phyloP scores from a whole-genome alignment of 2,888 invertebrate genomes.

The Hydrotaea cyrtoneurina region DNA sequence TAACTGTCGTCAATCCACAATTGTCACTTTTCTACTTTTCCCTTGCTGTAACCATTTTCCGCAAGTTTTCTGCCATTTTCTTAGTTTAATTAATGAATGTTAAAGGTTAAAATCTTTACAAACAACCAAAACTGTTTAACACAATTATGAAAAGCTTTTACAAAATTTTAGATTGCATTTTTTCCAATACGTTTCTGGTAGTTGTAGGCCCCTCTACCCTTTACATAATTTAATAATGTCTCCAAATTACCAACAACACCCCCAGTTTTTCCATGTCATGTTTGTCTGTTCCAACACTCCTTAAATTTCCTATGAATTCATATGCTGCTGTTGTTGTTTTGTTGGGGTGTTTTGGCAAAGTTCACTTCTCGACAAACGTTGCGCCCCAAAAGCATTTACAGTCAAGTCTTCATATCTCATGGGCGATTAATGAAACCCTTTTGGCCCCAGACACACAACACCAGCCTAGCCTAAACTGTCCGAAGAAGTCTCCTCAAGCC shows the following conservation, averaged over 20 bases:
- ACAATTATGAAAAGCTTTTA: not conserved
- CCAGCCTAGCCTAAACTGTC: not conserved
- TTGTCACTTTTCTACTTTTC: too few species aligned
- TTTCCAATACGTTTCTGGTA: not conserved
- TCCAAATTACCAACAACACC: conserved; percentile 45
- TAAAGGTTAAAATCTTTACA: too few species aligned
- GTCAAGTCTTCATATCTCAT: not conserved
- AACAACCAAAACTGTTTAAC: too few species aligned
- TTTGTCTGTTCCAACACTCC: conserved; percentile 43
- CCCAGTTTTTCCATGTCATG: not conserved
- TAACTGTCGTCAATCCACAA: too few species aligned
- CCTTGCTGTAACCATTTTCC: too few species aligned
- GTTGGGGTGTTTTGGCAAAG: not conserved
- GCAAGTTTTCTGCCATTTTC: too few species aligned
- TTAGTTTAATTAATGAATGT: too few species aligned
- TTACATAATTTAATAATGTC: conserved; percentile 36
- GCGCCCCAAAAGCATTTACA: conserved; percentile 1
- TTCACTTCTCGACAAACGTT: conserved; percentile 17
- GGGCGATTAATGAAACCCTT: conserved; percentile 36
- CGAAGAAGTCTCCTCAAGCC: not conserved
- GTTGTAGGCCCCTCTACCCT: conserved; percentile 9
- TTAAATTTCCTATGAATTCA: conserved; percentile 28
- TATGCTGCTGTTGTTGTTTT: not conserved
- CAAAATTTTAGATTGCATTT: not conserved
- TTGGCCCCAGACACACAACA: conserved; percentile 11